Evolutionary conservation across 1,140 invertebrate species (phyloP).

Genomic region (Drosophila busckii): DNA sequence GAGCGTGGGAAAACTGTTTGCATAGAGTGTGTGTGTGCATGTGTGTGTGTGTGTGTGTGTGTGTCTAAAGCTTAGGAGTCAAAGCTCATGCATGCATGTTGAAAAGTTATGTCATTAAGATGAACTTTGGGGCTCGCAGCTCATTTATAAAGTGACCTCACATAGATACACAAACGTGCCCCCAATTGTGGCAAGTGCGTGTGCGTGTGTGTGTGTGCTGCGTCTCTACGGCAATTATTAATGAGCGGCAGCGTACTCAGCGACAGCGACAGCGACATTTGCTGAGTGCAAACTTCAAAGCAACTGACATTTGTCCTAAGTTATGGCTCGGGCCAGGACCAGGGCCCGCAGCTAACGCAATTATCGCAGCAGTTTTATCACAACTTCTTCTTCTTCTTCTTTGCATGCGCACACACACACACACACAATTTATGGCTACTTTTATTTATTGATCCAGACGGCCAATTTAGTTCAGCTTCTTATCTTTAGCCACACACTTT

Average conservation of each 20-base stretch:
- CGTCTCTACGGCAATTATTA: constrained; percentile 52
- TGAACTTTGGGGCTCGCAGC: constrained; percentile 44
- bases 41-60: too few species aligned
- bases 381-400: background rate
- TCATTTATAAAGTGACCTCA: constrained; percentile 49
- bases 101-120: constrained; percentile 63
- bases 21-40: too few species aligned
- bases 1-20: constrained; percentile 7
- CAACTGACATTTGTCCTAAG: background rate
- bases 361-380: constrained; percentile 28
- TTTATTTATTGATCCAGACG: constrained; percentile 46
- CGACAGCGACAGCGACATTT: constrained; percentile 1
- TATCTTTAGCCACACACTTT: constrained; percentile 43
- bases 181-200: background rate
- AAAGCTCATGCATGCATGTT: background rate
- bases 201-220: background rate
- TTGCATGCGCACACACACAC: constrained; percentile 44
- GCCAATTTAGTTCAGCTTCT: constrained; percentile 13
- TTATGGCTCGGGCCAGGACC: background rate
- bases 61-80: too few species aligned
- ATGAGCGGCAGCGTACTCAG: constrained; percentile 44
- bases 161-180: background rate
- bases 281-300: constrained; percentile 3
- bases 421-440: constrained; percentile 60
- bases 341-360: constrained; percentile 3